Conservation (phyloP, 2,113 vertebrate genomes). For the Saguinus imperator region DNA sequence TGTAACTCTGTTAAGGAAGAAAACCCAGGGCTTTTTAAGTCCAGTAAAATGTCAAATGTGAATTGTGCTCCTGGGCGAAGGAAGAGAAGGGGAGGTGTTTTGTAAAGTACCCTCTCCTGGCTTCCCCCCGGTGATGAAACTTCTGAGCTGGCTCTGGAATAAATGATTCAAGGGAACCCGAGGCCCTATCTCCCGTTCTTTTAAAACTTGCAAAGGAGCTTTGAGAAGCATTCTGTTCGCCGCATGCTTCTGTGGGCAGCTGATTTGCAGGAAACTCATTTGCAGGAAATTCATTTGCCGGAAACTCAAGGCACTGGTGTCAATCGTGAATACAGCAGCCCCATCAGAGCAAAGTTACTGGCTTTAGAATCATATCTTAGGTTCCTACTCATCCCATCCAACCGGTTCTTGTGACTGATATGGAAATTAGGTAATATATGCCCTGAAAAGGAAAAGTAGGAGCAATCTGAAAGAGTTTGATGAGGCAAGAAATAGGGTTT, state of each 20-base stretch:
- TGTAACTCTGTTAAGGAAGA: conserved; percentile 65
- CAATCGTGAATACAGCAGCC: background rate
- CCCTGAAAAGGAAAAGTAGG: conserved; percentile 49
- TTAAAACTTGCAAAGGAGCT: background rate
- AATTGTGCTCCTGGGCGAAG: background rate
- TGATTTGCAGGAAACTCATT: background rate
- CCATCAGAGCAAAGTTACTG: background rate
- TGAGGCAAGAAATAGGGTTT: conserved; percentile 42
- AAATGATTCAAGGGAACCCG: conserved; percentile 50
- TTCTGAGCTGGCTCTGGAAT: conserved; percentile 28
- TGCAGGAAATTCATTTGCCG: background rate
- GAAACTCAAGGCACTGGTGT: conserved; percentile 36
- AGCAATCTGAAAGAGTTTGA: conserved; percentile 26
- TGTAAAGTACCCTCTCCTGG: background rate
- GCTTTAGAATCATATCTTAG: background rate
- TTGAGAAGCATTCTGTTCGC: conserved; percentile 27
- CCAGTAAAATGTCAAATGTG: conserved; percentile 56
- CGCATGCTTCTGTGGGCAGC: background rate
- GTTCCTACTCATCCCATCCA: conserved; percentile 36
- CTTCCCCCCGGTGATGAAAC: background rate
- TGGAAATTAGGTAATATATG: conserved; percentile 27
- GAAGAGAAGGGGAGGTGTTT: background rate
- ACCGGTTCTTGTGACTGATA: conserved; percentile 52
- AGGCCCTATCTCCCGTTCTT: background rate
- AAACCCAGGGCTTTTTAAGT: conserved; percentile 42